phyloP scores from a whole-genome alignment of 1,140 invertebrate species.

The Trachelipus rathkii region DNA sequence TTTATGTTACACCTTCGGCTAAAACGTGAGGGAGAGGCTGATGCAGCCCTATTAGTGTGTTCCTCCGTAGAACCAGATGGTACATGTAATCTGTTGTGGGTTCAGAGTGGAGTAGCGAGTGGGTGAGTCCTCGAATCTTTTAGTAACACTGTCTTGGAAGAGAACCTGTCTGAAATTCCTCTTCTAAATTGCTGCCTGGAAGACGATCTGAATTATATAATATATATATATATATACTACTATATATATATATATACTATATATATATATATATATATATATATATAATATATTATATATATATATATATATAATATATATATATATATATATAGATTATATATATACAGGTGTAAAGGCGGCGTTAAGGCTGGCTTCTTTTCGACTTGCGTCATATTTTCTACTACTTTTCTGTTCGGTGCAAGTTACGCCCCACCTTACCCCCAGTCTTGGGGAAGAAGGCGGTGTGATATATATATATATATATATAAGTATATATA shows the following conservation, averaged over 20 bases:
- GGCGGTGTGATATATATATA: too few relatives aligned
- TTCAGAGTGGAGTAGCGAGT: neutral
- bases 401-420: too few relatives aligned
- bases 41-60: conserved; percentile 34
- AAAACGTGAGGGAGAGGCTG: conserved; percentile 30
- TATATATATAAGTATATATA: neutral
- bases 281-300: conserved; percentile 7
- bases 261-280: conserved; percentile 15
- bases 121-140: neutral
- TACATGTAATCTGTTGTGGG: neutral
- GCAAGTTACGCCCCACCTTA: too few relatives aligned
- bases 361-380: neutral
- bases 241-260: neutral
- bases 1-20: conserved; percentile 22
- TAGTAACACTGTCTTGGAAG: neutral
- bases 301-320: neutral
- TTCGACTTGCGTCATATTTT: too few relatives aligned
- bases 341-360: neutral
- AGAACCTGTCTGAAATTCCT: neutral
- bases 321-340: neutral
- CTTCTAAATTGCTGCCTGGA: neutral
- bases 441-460: too few relatives aligned
- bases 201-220: neutral
- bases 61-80: neutral
- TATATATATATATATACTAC: neutral